Percentiles rank a stretch among this genome's conserved stretches.
These are phyloP conservation scores for Exocentrus adspersus DNA, from an alignment of 2,888 invertebrate species.

Conservation along the genomic window DNA sequence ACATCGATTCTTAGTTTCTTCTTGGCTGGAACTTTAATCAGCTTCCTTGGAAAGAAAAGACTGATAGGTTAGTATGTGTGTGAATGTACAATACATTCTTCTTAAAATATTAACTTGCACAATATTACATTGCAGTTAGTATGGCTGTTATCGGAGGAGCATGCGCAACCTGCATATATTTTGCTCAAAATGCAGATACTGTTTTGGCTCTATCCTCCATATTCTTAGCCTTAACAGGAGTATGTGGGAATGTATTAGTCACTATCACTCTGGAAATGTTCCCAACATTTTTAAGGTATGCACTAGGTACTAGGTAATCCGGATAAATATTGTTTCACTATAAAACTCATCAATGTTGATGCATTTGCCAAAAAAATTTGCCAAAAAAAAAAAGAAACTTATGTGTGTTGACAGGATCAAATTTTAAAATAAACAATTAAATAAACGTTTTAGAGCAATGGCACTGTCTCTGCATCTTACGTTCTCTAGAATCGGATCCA, in stretches of 20 bases:
- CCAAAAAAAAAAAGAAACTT: too few species aligned
- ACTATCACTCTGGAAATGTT: constrained; percentile 24
- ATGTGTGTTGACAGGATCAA: neutral
- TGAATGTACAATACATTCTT: too few species aligned
- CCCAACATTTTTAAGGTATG: constrained; percentile 25
- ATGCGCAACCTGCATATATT: neutral
- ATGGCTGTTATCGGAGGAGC: neutral
- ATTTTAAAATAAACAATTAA: neutral
- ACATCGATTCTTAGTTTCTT: neutral
- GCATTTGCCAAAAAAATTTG: too few species aligned
- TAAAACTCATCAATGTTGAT: too few species aligned
- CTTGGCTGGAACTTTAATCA: constrained; percentile 11
- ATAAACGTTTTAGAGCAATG: constrained; percentile 11
- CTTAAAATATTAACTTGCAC: constrained; percentile 12
- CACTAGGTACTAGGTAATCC: too few species aligned
- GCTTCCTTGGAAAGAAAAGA: constrained; percentile 19
- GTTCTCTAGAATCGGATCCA: constrained; percentile 1
- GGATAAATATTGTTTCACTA: too few species aligned
- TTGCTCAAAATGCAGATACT: constrained; percentile 9
- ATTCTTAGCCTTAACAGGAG: constrained; percentile 4
- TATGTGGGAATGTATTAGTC: constrained; percentile 12
- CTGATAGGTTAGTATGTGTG: too few species aligned
- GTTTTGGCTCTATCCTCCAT: constrained; percentile 9
- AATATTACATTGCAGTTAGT: constrained; percentile 11
- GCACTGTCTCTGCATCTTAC: constrained; percentile 13